A percentile compares a stretch with the other conserved stretches of the same genome.
Conservation (phyloP, 2,797 vertebrate genomes). For the Argyrosomus regius region DNA sequence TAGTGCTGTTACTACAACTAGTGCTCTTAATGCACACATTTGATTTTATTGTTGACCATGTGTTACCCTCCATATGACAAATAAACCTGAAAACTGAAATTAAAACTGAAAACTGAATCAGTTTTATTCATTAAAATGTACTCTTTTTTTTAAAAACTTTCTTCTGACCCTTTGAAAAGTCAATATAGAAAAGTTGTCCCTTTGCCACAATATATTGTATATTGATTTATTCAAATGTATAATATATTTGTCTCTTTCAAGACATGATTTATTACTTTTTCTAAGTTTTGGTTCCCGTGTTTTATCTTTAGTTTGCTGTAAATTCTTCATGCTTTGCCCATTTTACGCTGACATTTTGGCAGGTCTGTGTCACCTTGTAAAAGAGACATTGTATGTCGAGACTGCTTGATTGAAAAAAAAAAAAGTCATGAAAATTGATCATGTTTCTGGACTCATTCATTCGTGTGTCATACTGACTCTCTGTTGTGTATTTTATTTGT, state of each 20-base stretch:
- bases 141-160: not conserved
- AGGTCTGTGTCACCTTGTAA: not conserved
- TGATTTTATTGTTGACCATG: no score
- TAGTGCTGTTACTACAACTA: no score
- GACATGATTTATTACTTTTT: not conserved
- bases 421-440: not conserved
- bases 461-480: not conserved
- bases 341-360: not conserved
- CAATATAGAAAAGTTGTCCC: no score
- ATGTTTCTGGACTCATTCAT: not conserved
- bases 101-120: not conserved
- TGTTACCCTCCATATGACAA: no score
- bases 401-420: not conserved
- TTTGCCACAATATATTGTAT: not conserved
- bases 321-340: conserved; percentile 1
- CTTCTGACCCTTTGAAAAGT: no score
- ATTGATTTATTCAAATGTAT: not conserved
- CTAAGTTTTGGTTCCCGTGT: not conserved
- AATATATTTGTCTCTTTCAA: not conserved
- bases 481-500: not conserved
- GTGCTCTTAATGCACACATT: no score
- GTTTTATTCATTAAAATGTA: not conserved
- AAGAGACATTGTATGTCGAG: not conserved
- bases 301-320: not conserved
- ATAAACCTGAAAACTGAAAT: not conserved